Conservation (phyloP, 2,797 vertebrate species). For the Etheostoma perlongum region DNA sequence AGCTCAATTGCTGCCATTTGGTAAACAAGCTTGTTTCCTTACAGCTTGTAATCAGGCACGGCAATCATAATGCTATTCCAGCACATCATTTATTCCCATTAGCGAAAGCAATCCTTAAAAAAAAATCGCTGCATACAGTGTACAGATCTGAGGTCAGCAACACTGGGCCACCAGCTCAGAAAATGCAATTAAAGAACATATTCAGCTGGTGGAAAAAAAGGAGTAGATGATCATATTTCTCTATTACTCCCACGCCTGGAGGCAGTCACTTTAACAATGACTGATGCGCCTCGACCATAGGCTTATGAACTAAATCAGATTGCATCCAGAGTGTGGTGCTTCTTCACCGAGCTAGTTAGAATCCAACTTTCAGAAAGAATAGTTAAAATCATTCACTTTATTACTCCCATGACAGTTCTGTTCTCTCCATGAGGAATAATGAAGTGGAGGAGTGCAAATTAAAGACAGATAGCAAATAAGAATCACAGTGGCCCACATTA, state of each 20-base stretch:
- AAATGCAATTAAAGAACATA: conserved; percentile 70
- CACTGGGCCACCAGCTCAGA: conserved; percentile 40
- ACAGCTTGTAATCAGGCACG: conserved; percentile 39
- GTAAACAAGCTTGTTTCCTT: conserved; percentile 64
- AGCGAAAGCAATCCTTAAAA: conserved; percentile 65
- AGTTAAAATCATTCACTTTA: conserved; percentile 50
- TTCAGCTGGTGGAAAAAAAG: conserved; percentile 55
- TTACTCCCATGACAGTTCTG: conserved; percentile 24
- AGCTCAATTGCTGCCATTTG: conserved; percentile 61
- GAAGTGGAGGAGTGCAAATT: neutral
- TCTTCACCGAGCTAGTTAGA: conserved; percentile 63
- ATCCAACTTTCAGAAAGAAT: conserved; percentile 17
- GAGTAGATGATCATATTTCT: conserved; percentile 73
- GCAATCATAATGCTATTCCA: conserved; percentile 54
- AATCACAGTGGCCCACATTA: too few species aligned
- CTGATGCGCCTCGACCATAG: conserved; percentile 63
- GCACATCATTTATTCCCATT: conserved; percentile 69
- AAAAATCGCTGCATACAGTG: neutral
- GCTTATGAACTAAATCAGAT: conserved; percentile 50
- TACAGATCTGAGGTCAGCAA: conserved; percentile 31
- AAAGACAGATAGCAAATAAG: neutral
- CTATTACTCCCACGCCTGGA: conserved; percentile 65
- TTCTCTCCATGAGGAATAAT: neutral
- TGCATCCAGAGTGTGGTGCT: conserved; percentile 53
- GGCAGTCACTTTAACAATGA: conserved; percentile 74